Conservation (phyloP, 2,113 vertebrate genomes). For the Diadophis punctatus region DNA sequence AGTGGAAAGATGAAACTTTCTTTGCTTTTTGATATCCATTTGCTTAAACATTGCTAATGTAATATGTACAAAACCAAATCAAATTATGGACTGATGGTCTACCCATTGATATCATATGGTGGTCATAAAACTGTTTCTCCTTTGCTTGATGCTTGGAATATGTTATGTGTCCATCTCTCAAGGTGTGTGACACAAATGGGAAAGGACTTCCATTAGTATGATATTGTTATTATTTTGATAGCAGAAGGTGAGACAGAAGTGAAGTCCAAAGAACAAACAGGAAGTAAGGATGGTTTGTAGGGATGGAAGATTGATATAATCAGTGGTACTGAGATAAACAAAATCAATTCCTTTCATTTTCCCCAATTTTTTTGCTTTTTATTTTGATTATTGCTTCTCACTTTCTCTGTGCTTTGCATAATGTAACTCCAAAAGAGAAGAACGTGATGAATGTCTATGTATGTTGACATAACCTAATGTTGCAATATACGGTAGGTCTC, state of each 20-base stretch:
- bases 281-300: not conserved
- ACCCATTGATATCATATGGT: not conserved
- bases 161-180: not conserved
- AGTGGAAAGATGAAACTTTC: slow-evolving; percentile 30
- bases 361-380: not conserved
- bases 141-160: not conserved
- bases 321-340: not conserved
- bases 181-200: not conserved
- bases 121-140: not conserved
- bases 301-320: not conserved
- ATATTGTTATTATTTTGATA: not conserved
- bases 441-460: not conserved
- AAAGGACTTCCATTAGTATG: not conserved
- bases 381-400: not conserved
- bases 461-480: not conserved
- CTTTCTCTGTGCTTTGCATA: not conserved
- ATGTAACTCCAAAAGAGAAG: not conserved
- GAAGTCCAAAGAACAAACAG: not conserved
- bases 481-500: not conserved
- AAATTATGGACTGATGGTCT: not conserved
- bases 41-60: slow-evolving; percentile 31
- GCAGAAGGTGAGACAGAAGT: not conserved
- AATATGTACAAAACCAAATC: not conserved
- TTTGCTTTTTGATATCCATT: slow-evolving; percentile 40
- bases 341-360: not conserved